These are phyloP conservation scores for Eurosta solidaginis DNA, from an alignment of 1,140 invertebrate species.

Conservation along the genomic window DNA sequence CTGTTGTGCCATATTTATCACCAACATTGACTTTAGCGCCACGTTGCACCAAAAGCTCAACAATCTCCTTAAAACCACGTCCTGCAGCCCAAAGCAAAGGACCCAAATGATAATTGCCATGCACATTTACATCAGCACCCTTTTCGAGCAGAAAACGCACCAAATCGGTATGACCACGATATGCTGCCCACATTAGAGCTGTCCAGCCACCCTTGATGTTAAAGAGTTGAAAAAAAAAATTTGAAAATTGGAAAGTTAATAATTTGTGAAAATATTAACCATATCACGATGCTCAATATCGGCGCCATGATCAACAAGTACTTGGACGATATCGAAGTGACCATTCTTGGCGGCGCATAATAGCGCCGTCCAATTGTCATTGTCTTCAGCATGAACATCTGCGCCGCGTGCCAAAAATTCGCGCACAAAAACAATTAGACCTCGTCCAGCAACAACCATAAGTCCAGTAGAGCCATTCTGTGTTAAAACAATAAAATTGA, in stretches of 20 bases:
- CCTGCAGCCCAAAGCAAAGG: conserved; percentile 94
- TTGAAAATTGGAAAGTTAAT: not conserved
- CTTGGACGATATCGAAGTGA: conserved; percentile 77
- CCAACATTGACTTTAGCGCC: conserved; percentile 91
- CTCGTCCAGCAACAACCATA: conserved; percentile 83
- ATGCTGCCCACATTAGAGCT: conserved; percentile 95
- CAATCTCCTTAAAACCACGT: conserved; percentile 84
- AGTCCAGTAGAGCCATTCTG: conserved; percentile 91
- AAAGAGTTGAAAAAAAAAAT: not conserved
- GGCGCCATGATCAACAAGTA: conserved; percentile 86
- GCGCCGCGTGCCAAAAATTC: conserved; percentile 84
- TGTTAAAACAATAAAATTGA: not conserved
- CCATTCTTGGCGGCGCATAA: conserved; percentile 91
- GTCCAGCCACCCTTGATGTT: conserved; percentile 88
- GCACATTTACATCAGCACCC: conserved; percentile 92
- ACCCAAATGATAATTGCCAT: conserved; percentile 89
- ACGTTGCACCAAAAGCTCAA: conserved; percentile 77
- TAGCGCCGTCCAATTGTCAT: conserved; percentile 92
- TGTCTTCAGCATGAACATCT: conserved; percentile 88
- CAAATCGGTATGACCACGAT: conserved; percentile 84
- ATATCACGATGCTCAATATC: conserved; percentile 90
- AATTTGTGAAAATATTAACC: conserved; percentile 67
- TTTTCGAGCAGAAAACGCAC: conserved; percentile 82
- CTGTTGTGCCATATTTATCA: conserved; percentile 96
- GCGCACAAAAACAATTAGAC: conserved; percentile 79